Evolutionary conservation across 2,113 vertebrate genomes (phyloP).

Genomic region (Marmota flaviventris): DNA sequence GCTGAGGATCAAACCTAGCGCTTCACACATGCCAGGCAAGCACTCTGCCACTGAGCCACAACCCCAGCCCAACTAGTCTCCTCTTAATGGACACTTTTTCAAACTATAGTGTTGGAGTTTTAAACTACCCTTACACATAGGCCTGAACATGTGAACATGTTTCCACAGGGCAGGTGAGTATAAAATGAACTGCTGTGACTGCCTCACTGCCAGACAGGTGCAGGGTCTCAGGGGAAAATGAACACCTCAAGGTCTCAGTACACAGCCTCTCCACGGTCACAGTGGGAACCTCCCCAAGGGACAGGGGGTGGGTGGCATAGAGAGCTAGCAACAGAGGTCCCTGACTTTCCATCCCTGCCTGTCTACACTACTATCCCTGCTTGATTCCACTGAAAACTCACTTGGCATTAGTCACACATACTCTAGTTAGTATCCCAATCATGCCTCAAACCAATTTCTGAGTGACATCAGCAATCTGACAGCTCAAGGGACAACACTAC

Average conservation of each 20-base stretch:
- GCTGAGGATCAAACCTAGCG: too few species aligned
- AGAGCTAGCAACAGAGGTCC: too few species aligned
- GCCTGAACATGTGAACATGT: not conserved
- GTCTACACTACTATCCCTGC: not conserved
- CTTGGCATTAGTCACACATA: too few species aligned
- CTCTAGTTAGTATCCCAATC: not conserved
- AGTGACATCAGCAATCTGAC: not conserved
- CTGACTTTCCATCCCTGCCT: not conserved
- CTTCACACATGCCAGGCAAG: too few species aligned
- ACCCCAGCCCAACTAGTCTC: too few species aligned
- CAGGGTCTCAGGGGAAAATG: not conserved
- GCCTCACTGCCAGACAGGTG: not conserved
- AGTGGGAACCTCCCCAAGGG: too few species aligned
- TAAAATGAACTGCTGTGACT: not conserved
- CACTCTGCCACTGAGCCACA: too few species aligned
- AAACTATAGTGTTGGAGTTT: not conserved
- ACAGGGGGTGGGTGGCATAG: not conserved
- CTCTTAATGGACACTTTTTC: not conserved
- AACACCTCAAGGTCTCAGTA: not conserved
- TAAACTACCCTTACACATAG: not conserved
- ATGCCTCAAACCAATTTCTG: not conserved
- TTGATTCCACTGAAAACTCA: not conserved
- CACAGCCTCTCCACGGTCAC: not conserved
- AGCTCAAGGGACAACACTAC: rapidly evolving
- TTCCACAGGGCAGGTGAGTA: not conserved